Conservation (phyloP, 2,113 vertebrate genomes). For the Phodopus roborovskii region DNA sequence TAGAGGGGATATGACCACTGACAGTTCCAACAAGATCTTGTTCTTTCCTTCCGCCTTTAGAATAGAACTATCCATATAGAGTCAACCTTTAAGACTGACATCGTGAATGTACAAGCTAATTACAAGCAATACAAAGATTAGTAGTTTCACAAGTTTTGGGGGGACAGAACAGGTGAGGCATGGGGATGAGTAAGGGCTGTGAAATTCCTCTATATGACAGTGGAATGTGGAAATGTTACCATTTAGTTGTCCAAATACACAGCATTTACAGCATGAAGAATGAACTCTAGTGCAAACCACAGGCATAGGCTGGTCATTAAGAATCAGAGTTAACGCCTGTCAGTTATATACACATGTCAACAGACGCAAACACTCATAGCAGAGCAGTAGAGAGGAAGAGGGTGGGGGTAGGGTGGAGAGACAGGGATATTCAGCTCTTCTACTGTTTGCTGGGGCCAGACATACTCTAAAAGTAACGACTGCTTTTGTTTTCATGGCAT, state of each 20-base stretch:
- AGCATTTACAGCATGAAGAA: neutral
- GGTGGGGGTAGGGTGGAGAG: neutral
- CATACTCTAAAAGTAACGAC: neutral
- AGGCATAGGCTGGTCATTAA: neutral
- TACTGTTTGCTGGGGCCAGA: conserved; percentile 25
- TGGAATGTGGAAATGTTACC: neutral
- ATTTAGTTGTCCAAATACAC: neutral
- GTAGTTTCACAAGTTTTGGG: neutral
- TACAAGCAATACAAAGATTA: neutral
- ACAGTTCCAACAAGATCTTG: neutral
- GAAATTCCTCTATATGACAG: neutral
- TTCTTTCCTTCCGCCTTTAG: neutral
- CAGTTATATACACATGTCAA: neutral
- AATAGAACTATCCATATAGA: neutral
- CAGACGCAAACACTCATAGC: neutral
- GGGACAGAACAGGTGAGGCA: no score
- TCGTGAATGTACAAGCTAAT: neutral
- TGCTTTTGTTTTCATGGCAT: neutral
- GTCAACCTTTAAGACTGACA: neutral
- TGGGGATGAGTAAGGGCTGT: neutral
- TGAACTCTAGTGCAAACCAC: neutral
- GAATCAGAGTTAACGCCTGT: neutral
- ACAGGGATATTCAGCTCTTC: neutral
- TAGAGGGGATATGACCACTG: neutral
- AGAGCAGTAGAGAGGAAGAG: neutral